Evolutionary conservation across 2,888 invertebrate species (phyloP), one percentile per base, ranked within the genome.

Genomic region (Neocrepidodera transversa): DNA sequence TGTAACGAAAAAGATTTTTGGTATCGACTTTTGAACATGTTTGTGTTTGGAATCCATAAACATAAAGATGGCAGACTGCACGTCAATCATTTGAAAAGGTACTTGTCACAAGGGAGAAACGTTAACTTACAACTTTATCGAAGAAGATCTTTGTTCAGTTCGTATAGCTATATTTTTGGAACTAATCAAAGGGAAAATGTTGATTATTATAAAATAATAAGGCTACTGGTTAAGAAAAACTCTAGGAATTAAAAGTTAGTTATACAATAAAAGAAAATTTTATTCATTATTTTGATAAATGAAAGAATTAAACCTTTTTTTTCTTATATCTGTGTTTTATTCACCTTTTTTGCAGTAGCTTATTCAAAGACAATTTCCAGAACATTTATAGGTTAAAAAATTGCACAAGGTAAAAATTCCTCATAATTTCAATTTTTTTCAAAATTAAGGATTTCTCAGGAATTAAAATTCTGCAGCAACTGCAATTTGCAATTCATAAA

Each of bases 131-230:
- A 53, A 13, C 36, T 18, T 7, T 1, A 36, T 7, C 62, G 59
- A 26, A 54, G 69, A 43, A 43, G 28, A 20, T 18, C 47, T 5
- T 54, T 72, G 56, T 53, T 63, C 7, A 60, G 57, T 26, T 63
- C 69, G 8, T 71, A 71, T 40, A 48, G 47, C 32, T 71, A 69
- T 48, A 68, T 73, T 45, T 73, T 72, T 38, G 68, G 69, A 8
- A 53, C 57, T 7, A 57, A 64, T 6, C 64, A 63, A 53, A 67
- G 68, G 11, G 30, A 52, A 10, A 47, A 53, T 47, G 45, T 68
- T n/a, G 51, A 66, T 51, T 68, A 66, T 48, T 50, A 42, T 35
- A 58, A 55, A 17, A 17, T 55, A 51, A 45, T 63, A 20, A 51
- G 52, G 6, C 8, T 36, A 20, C 11, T 62, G 32, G 50, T 58